Percentiles rank a stretch among this genome's conserved stretches.
These are phyloP conservation scores for Hirundichthys speculiger DNA, from an alignment of 2,113 vertebrate species.

Conservation along the genomic window DNA sequence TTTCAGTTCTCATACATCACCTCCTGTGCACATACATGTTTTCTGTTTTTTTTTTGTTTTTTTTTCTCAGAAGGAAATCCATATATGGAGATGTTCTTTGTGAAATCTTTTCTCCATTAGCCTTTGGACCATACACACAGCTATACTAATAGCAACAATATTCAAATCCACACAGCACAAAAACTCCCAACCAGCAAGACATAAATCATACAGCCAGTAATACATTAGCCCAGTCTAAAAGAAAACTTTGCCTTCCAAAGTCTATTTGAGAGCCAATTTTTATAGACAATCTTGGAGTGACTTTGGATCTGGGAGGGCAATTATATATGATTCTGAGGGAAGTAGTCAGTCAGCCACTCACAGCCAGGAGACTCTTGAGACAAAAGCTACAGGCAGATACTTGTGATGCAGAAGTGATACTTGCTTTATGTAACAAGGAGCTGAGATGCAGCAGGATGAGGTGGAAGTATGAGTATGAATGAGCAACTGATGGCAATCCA, in stretches of 20 bases:
- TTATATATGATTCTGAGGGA: conserved; percentile 62
- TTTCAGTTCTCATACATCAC: not conserved
- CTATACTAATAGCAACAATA: conserved; percentile 26
- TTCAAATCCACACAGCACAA: conserved; percentile 17
- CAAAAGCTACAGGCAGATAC: conserved; percentile 61
- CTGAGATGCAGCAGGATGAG: conserved; percentile 35
- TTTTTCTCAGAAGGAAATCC: too few species aligned
- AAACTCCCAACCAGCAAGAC: conserved; percentile 13
- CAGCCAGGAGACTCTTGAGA: conserved; percentile 63
- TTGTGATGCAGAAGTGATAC: conserved; percentile 68
- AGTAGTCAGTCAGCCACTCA: conserved; percentile 64
- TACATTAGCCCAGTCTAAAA: conserved; percentile 45
- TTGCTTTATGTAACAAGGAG: conserved; percentile 51
- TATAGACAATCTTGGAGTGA: conserved; percentile 66
- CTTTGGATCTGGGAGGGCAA: conserved; percentile 64
- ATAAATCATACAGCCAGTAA: conserved; percentile 36
- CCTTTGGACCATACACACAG: not conserved
- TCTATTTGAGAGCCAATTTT: conserved; percentile 64
- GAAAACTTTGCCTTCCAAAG: conserved; percentile 38
- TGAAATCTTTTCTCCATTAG: conserved; percentile 24
- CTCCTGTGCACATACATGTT: not conserved
- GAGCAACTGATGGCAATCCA: conserved; percentile 41
- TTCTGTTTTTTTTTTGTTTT: too few species aligned
- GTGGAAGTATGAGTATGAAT: conserved; percentile 44
- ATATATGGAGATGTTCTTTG: not conserved